Base-by-base conservation (phyloP, 2,888 invertebrate genomes). In the Phaonia tiefii region DNA sequence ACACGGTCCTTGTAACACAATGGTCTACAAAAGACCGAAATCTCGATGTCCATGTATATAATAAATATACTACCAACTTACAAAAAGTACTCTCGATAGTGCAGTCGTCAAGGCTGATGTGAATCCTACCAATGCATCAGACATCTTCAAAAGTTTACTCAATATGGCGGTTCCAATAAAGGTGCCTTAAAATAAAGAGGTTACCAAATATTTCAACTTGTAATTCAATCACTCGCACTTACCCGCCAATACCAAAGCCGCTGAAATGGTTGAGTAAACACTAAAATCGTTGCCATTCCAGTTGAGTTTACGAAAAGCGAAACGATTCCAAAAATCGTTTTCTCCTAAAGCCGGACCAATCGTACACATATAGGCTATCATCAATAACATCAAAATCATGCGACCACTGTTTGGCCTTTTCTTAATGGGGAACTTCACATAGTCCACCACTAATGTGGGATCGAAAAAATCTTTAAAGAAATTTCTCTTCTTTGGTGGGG, bases 241-340 rank as follows among this genome's bases (percentile, higher is more conserved):
- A 87, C 89, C 89, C 31, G 87, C 79, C 46, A 90, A 82, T 8
- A 88, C 86, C 1, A 88, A 84, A 0, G 87, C 87, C 1, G 90
- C 88, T 1, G 87, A 86, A 63, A 90, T 86, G 1, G 91, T 90
- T 3, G 84, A 83, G 56, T 87, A 91, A 42, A 89, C 86, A 51
- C 90, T 89, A 63, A 86, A 89, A 44, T 89, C 86, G 67, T 89
- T 88, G 58, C 90, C 91, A 79, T 90, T 89, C 91, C 90, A 91
- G 69, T 87, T 90, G 1, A 91, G 82, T 58, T 88, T 87, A 49
- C 88, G 87, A 7, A 90, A 78, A 0, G 88, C 86, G 78, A 88
- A 91, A 8, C 87, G 87, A 77, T 90, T 90, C 86, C 88, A 88
- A 69, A 89, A 90, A 67, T 91, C 91, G 15, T 84, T 86, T 79